A percentile compares a stretch with the other conserved stretches of the same genome.
Evolutionary conservation across 2,113 vertebrate species (phyloP).

Genomic region (Agelaius phoeniceus): DNA sequence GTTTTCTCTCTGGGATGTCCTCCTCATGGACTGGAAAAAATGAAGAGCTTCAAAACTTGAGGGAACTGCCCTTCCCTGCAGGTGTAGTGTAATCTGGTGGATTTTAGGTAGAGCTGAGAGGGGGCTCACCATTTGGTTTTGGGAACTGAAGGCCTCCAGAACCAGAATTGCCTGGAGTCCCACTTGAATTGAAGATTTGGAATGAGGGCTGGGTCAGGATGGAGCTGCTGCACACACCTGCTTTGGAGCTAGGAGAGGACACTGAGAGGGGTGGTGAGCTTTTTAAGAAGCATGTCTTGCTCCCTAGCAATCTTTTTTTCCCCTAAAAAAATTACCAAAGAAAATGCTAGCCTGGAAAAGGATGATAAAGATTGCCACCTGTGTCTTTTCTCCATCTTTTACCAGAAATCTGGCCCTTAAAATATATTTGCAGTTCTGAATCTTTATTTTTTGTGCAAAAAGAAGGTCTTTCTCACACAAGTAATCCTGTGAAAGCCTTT

Average conservation of each 20-base stretch:
- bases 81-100: not conserved
- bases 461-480: not conserved
- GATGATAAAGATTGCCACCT: not conserved
- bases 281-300: not conserved
- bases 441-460: not conserved
- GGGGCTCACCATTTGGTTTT: not conserved
- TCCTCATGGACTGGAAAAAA: not conserved
- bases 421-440: not conserved
- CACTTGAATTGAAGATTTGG: not conserved
- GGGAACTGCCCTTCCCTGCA: not conserved
- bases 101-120: not conserved
- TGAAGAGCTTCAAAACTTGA: not conserved
- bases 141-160: not conserved
- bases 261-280: not conserved
- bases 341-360: not conserved
- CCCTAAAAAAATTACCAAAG: not conserved
- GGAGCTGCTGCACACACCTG: not conserved
- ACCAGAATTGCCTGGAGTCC: not conserved
- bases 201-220: not conserved
- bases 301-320: not conserved
- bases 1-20: not conserved
- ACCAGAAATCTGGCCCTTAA: not conserved
- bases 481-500: not conserved
- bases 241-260: not conserved
- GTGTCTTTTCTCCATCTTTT: not conserved